These are phyloP conservation scores for Furcifer pardalis DNA, from an alignment of 2,797 vertebrate species.

Conservation along the genomic window DNA sequence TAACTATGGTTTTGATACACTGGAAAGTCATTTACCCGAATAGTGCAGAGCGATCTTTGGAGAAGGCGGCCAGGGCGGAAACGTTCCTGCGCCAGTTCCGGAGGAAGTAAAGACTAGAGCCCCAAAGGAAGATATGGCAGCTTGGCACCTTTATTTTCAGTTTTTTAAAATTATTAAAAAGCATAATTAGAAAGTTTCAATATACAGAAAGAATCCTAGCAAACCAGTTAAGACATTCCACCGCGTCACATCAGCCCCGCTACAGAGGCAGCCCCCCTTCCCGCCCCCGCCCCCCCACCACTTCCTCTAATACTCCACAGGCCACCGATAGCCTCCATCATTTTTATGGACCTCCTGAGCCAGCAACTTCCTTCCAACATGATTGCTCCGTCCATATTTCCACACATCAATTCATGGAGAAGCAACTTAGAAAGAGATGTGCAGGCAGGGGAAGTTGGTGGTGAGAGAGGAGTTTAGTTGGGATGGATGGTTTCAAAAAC, in stretches of 20 bases:
- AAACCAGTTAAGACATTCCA: constrained; percentile 81
- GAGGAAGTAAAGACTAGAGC: not conserved
- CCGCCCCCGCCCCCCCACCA: constrained; percentile 50
- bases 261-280: constrained; percentile 56
- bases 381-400: constrained; percentile 15
- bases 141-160: constrained; percentile 85
- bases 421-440: constrained; percentile 33
- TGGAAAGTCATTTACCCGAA: not conserved
- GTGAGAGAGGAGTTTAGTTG: constrained; percentile 57
- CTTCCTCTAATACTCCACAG: constrained; percentile 53
- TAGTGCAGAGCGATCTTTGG: no score
- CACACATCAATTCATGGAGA: constrained; percentile 12
- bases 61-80: not conserved
- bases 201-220: constrained; percentile 84
- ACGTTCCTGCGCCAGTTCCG: not conserved
- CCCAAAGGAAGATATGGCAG: constrained; percentile 70
- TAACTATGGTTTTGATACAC: not conserved
- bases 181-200: constrained; percentile 84
- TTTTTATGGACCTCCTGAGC: constrained; percentile 15
- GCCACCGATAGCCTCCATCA: not conserved
- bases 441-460: constrained; percentile 57
- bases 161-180: constrained; percentile 82
- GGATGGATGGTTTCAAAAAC: constrained; percentile 32
- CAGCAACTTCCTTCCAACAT: constrained; percentile 2
- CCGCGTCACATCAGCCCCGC: constrained; percentile 74